Evolutionary conservation across 2,888 invertebrate species (phyloP).

Genomic region (Pterostichus madidus): DNA sequence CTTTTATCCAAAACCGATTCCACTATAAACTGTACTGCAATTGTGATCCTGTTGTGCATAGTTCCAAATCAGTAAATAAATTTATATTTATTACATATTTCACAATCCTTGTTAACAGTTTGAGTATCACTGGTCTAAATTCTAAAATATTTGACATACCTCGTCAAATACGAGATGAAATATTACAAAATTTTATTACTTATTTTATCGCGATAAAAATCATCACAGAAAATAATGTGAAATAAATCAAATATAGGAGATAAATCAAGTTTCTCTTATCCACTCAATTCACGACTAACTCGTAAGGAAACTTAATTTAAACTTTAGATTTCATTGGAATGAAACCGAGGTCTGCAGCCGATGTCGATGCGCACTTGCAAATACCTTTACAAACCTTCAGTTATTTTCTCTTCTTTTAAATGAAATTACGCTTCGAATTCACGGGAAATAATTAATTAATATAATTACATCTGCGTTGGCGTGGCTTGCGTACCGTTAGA

Average conservation of each 20-base stretch:
- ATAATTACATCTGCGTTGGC: conserved; percentile 51
- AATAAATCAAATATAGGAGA: conserved; percentile 48
- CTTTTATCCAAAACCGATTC: too few species aligned
- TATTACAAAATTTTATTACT: conserved; percentile 30
- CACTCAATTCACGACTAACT: conserved; percentile 39
- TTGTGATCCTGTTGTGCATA: too few species aligned
- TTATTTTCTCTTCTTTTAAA: conserved; percentile 38
- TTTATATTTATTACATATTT: too few species aligned
- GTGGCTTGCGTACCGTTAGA: neutral
- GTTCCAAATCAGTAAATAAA: too few species aligned
- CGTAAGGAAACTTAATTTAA: conserved; percentile 58
- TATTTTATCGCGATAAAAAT: conserved; percentile 32
- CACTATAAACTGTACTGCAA: too few species aligned
- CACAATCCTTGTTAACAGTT: neutral
- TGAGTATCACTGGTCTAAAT: neutral
- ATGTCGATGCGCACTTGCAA: neutral
- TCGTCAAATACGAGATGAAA: conserved; percentile 20
- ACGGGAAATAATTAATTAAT: conserved; percentile 59
- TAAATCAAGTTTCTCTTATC: conserved; percentile 59
- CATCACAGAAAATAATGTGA: conserved; percentile 41
- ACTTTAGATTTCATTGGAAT: conserved; percentile 54
- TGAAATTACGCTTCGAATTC: conserved; percentile 52
- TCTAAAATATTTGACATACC: neutral
- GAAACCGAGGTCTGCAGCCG: conserved; percentile 28
- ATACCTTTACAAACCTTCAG: conserved; percentile 54